These are phyloP conservation scores for Polyodon spathula DNA, from an alignment of 2,113 vertebrate species.

Conservation along the genomic window DNA sequence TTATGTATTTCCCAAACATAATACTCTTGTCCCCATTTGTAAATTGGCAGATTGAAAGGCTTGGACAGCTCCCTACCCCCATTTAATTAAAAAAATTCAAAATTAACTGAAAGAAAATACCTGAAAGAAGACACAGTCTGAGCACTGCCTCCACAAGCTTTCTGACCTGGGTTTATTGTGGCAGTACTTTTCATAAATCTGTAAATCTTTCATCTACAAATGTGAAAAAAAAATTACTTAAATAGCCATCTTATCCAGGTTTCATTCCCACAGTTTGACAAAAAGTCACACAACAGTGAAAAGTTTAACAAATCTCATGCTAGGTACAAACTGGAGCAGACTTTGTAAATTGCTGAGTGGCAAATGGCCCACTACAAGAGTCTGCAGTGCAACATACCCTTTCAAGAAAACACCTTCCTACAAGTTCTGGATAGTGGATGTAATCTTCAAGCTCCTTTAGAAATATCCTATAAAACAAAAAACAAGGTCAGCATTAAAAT, in stretches of 20 bases:
- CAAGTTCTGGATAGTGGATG: constrained; percentile 75
- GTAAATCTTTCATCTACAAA: constrained; percentile 86
- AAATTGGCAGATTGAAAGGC: too few species aligned
- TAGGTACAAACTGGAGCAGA: too few species aligned
- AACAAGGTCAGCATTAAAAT: background rate
- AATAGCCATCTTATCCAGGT: too few species aligned
- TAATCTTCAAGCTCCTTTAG: constrained; percentile 83
- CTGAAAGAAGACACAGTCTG: constrained; percentile 91
- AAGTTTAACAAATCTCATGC: too few species aligned
- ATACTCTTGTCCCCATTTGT: too few species aligned
- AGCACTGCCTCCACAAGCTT: constrained; percentile 95
- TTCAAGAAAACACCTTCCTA: constrained; percentile 83
- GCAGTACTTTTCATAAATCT: constrained; percentile 97
- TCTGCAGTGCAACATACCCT: constrained; percentile 55
- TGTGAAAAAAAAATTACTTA: background rate
- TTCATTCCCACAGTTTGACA: too few species aligned
- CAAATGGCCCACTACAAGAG: background rate
- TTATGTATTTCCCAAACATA: too few species aligned
- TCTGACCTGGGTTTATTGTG: constrained; percentile 97
- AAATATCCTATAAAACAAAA: constrained; percentile 66
- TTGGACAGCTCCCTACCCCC: too few species aligned
- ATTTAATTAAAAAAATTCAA: too few species aligned
- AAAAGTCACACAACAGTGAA: too few species aligned
- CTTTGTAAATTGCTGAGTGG: too few species aligned
- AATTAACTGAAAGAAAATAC: too few species aligned